Percentiles rank a stretch among this genome's conserved stretches.
Evolutionary conservation across 2,113 vertebrate species (phyloP).

Genomic region (Cinclus mexicanus): DNA sequence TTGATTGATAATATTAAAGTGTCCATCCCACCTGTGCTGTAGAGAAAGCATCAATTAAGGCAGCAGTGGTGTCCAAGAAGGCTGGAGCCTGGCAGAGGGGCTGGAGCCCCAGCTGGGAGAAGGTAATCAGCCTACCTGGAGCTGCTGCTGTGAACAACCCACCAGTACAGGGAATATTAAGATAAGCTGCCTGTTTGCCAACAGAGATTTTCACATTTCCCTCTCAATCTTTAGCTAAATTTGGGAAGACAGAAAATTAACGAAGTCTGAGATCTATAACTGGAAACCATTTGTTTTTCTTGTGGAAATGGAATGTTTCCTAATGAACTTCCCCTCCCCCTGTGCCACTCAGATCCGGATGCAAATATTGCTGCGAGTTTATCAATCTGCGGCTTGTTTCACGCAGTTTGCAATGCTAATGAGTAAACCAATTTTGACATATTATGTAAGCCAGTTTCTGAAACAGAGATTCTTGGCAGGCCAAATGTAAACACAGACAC

Average conservation of each 20-base stretch:
- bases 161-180: not conserved
- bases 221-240: conserved; percentile 23
- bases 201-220: conserved; percentile 1
- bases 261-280: not conserved
- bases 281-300: conserved; percentile 49
- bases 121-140: not conserved
- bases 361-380: conserved; percentile 55
- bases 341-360: conserved; percentile 27
- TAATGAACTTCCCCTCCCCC: conserved; percentile 61
- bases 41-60: not conserved
- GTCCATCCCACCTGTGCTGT: not conserved
- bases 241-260: conserved; percentile 34
- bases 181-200: not conserved
- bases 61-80: not conserved
- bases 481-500: conserved; percentile 70
- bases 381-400: conserved; percentile 59
- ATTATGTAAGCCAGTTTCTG: conserved; percentile 71
- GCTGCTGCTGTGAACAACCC: not conserved
- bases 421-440: conserved; percentile 67
- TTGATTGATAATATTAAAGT: not conserved
- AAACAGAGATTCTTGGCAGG: conserved; percentile 70
- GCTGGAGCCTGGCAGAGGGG: not conserved
- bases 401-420: conserved; percentile 69
- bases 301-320: conserved; percentile 11
- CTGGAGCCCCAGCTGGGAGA: not conserved